These are phyloP conservation scores for Pseudopipra pipra DNA, from an alignment of 2,113 vertebrate genomes.

Conservation along the genomic window DNA sequence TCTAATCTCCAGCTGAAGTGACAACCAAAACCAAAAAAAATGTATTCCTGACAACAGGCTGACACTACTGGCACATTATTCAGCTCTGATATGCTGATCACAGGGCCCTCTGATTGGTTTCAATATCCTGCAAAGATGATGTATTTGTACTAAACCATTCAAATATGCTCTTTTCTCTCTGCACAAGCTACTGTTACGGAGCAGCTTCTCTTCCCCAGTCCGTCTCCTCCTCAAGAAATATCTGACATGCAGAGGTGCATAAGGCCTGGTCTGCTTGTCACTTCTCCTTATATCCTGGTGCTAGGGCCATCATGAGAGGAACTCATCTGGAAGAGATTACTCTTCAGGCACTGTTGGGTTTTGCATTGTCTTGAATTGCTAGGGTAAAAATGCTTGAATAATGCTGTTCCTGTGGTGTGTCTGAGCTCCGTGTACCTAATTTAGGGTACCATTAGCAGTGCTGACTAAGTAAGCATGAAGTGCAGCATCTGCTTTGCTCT, in stretches of 20 bases:
- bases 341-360: not conserved
- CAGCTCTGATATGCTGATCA: not conserved
- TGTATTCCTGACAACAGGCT: not conserved
- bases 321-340: not conserved
- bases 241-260: not conserved
- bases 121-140: constrained; percentile 2
- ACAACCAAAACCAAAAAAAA: constrained; percentile 13
- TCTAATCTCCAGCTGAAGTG: not conserved
- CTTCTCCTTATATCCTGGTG: not conserved
- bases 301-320: not conserved
- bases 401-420: rapidly evolving
- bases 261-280: not conserved
- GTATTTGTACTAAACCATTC: not conserved
- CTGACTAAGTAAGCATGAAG: not conserved
- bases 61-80: not conserved
- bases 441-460: not conserved
- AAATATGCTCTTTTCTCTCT: not conserved
- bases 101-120: not conserved
- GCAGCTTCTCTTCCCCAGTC: not conserved
- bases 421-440: not conserved
- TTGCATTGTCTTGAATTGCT: not conserved
- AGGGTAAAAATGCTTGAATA: not conserved
- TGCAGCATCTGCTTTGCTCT: not conserved
- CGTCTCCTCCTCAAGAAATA: not conserved
- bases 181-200: not conserved